phyloP scores from a whole-genome alignment of 2,797 vertebrate genomes.

The Catostomus latipinnis region DNA sequence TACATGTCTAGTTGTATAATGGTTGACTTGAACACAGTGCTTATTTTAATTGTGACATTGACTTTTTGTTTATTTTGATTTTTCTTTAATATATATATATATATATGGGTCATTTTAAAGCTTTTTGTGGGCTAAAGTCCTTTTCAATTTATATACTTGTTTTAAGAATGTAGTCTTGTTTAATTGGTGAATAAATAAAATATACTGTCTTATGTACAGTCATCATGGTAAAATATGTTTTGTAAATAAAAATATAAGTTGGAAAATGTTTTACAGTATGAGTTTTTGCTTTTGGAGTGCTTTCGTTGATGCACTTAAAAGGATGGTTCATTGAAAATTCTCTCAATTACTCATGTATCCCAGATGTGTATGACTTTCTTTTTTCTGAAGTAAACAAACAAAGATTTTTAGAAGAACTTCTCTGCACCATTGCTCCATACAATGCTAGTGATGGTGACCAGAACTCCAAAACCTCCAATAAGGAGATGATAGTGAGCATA shows the following conservation, averaged over 20 bases:
- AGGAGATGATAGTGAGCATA: too few species aligned
- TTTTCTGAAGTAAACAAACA: too few species aligned
- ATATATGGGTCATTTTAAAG: slow-evolving; percentile 48
- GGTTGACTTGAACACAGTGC: background rate
- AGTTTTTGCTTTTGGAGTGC: background rate
- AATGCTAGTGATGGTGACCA: too few species aligned
- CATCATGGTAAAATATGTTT: slow-evolving; percentile 38
- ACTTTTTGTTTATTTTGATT: slow-evolving; percentile 20
- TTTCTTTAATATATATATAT: background rate
- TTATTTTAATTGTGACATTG: slow-evolving; percentile 1
- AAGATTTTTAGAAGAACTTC: too few species aligned
- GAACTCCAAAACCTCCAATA: too few species aligned
- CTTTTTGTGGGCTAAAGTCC: slow-evolving; percentile 25
- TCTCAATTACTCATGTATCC: too few species aligned
- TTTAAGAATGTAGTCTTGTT: slow-evolving; percentile 55
- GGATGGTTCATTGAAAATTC: too few species aligned
- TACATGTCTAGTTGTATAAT: background rate
- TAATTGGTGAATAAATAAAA: slow-evolving; percentile 60
- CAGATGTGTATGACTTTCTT: too few species aligned
- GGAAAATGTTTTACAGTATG: background rate
- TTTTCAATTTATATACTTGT: slow-evolving; percentile 56
- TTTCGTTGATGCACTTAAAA: background rate
- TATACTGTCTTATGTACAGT: slow-evolving; percentile 59
- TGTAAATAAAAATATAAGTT: slow-evolving; percentile 72
- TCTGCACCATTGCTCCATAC: too few species aligned